Percentiles rank a stretch among this genome's conserved stretches.
Evolutionary conservation across 2,797 vertebrate genomes (phyloP).

Genomic region (Mus spretus): DNA sequence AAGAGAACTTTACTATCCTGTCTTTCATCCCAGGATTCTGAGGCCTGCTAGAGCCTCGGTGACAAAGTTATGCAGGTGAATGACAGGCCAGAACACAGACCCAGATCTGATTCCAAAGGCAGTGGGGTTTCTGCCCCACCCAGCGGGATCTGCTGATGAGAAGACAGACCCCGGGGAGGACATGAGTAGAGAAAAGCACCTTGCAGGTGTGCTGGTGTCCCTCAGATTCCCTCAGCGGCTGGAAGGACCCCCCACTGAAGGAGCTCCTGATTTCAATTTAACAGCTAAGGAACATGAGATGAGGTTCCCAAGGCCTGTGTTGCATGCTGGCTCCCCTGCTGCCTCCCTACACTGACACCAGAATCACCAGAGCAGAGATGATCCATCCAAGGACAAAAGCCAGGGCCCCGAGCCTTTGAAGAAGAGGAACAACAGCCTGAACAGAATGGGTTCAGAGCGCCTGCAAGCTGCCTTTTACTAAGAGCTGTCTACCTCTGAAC

Average conservation of each 20-base stretch:
- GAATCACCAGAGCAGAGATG: conserved; percentile 36
- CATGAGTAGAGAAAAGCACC: neutral
- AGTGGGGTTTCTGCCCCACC: neutral
- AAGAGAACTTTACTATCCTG: neutral
- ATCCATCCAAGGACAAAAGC: conserved; percentile 23
- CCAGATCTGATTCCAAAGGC: neutral
- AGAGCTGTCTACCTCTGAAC: neutral
- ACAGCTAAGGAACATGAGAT: neutral
- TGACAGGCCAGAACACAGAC: neutral
- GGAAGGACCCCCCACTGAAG: neutral
- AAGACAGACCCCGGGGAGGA: neutral
- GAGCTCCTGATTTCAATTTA: neutral
- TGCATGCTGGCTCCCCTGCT: neutral
- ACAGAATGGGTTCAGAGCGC: neutral
- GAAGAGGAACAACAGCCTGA: neutral
- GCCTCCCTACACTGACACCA: neutral
- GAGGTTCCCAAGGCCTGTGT: neutral
- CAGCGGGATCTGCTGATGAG: neutral
- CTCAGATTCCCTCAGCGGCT: neutral
- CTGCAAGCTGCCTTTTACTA: neutral
- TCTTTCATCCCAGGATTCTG: neutral
- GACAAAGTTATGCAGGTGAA: neutral
- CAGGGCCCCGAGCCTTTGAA: neutral
- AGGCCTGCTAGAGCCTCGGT: neutral
- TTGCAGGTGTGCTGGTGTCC: neutral